Base-by-base conservation (phyloP, 2,888 invertebrate genomes). In the Dasysyrphus tricinctus region DNA sequence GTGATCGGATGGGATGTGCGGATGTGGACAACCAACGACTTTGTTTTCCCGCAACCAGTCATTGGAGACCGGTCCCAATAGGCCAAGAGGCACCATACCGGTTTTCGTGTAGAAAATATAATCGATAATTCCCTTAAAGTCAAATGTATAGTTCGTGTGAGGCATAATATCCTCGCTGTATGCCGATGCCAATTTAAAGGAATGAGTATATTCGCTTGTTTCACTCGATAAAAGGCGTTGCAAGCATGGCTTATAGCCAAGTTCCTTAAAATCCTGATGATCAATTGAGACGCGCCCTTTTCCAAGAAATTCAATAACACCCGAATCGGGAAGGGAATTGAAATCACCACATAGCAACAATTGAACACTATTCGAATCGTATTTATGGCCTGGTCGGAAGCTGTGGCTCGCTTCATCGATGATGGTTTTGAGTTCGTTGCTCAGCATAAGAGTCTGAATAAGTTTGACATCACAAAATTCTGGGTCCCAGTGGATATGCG, bases 401-500 rank as follows among this genome's bases (percentile, higher is more conserved):
- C 96, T 96, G 90, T 96, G 95, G 88, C 96, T 96, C 44, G 97
- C 96, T 92, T 97, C 97, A 90, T 98, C 97, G 88, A 97, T 94
- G 88, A 98, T 97, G 86, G 95, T 94, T 91, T 97, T 96, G 89
- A 99, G 94, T 93, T 99, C 99, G 92, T 98, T 97, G 93, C 98
- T 97, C 89, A 99, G 93, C 98, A 99, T 99, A 97, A 99, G 98
- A 44, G 98, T 98, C 93, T 99, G 99, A 88, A 99, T 98, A 61
- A 99, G 95, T 93, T 99, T 99, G 63, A 99, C 99, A 93, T 99
- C 99, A 92, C 99, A 98, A 93, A 96, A 99, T 93, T 99, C 99
- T 0, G 99, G 99, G 94, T 99, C 99, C 99, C 99, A 99, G 93
- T 99, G 99, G 90, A 99, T 98, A 93, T 99, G 99, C 44, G 99